A percentile compares a stretch with the other conserved stretches of the same genome.
Evolutionary conservation across 2,113 vertebrate genomes (phyloP).

Genomic region (Nipponia nippon): DNA sequence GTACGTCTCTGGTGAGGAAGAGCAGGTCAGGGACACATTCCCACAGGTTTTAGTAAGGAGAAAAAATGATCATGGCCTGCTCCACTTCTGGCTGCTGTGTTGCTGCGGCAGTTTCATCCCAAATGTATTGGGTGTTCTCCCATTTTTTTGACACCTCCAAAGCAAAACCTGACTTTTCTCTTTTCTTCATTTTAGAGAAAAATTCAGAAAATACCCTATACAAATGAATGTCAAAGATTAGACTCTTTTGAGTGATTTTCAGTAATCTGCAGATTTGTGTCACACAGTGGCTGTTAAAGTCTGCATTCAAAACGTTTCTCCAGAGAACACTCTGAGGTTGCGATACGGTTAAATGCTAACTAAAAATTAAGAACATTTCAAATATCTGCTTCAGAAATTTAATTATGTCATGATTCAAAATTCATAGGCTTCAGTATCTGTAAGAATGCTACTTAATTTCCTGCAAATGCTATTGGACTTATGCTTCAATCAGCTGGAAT

Average conservation of each 20-base stretch:
- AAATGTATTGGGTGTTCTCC: not conserved
- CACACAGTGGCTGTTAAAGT: not conserved
- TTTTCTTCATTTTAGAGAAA: not conserved
- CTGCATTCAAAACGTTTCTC: not conserved
- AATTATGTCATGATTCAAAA: constrained; percentile 63
- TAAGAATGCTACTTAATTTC: constrained; percentile 65
- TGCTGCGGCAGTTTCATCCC: not conserved
- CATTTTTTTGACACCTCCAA: not conserved
- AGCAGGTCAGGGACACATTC: not conserved
- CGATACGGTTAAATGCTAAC: not conserved
- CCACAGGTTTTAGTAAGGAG: not conserved
- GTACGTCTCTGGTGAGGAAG: not conserved
- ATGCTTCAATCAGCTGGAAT: constrained; percentile 50
- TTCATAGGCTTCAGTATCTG: constrained; percentile 49
- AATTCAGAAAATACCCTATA: not conserved
- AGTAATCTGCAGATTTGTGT: not conserved
- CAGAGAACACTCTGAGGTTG: not conserved
- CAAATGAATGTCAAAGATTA: not conserved
- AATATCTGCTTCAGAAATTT: constrained; percentile 51
- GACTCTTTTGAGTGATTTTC: not conserved
- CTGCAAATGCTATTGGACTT: constrained; percentile 52
- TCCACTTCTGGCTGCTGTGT: not conserved
- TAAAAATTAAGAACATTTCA: constrained; percentile 47
- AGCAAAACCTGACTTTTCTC: not conserved
- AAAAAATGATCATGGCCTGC: not conserved